Base-by-base conservation (phyloP, 2,888 invertebrate species). In the Notodonta ziczac region DNA sequence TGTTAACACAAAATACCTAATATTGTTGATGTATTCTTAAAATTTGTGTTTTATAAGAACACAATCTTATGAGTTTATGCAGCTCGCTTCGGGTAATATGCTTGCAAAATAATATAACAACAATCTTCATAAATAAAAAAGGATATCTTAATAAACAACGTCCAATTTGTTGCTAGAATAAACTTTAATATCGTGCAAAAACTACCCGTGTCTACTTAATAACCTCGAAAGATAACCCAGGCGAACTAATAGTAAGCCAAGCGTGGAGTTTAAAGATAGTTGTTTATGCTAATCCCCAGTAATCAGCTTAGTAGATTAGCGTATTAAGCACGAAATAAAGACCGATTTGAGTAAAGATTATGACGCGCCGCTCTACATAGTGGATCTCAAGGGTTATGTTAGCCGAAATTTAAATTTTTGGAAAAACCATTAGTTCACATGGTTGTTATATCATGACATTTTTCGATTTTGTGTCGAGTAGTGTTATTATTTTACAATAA, bases 261-360 rank as follows among this genome's bases (percentile, higher is more conserved):
- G 52, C 24, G 51, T 52, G 32, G 8, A 52, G 32, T 10, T 53
- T 42, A 57, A 40, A 14, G 10, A 44, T 32, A 32, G 12, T 44
- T 40, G 44, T 58, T 46, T 51, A 57, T 59, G 52, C 42, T 58
- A 46, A 68, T 62, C 57, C 55, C 56, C 14, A 39, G 39, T 66
- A 58, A 67, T 60, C 60, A 39, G 53, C 59, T 69, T 59, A 58
- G 51, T 35, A 35, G 35, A 35, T 5, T 57, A 12, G 51, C 39
- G 57, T 46, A 58, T 72, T 70, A 63, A 69, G 63, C 57, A 65
- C 58, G 59, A 62, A 56, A 60, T 72, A 69, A 60, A 32, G 60
- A 59, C 58, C 44, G 54, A 58, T 62, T 24, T 62, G 63, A 56
- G 61, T 61, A 60, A 64, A 63, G 67, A 67, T 63, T 61, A 60